Evolutionary conservation across 1,140 invertebrate species (phyloP).

Genomic region (Holotrichia oblita): DNA sequence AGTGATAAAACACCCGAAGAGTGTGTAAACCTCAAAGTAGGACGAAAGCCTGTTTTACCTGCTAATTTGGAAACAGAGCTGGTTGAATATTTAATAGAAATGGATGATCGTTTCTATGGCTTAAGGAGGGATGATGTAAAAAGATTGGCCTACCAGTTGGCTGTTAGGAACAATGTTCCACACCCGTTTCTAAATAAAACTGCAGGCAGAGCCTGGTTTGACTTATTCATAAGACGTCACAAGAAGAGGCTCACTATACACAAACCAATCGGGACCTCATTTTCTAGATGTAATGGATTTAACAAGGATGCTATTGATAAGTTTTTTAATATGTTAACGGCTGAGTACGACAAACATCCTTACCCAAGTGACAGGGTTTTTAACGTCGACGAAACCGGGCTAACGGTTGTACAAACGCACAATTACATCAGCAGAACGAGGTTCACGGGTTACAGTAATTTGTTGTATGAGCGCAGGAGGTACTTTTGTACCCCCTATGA

Average conservation of each 20-base stretch:
- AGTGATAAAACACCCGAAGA: no score
- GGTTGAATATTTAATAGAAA: no score
- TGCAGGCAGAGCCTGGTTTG: constrained; percentile 26
- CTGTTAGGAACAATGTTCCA: no score
- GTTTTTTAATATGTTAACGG: constrained; percentile 49
- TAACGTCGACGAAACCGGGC: constrained; percentile 59
- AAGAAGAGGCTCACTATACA: constrained; percentile 24
- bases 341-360: neutral
- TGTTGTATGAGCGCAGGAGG: constrained; percentile 46
- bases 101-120: no score
- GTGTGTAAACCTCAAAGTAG: no score
- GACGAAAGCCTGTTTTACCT: no score
- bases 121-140: no score
- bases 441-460: constrained; percentile 49
- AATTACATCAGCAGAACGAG: constrained; percentile 20
- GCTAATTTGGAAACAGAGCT: no score
- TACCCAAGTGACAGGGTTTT: constrained; percentile 55
- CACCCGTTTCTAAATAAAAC: no score
- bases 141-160: no score
- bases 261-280: constrained; percentile 33
- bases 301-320: constrained; percentile 44
- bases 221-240: constrained; percentile 22
- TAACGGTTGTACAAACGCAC: constrained; percentile 53
- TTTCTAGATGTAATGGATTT: constrained; percentile 41
- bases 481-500: constrained; percentile 39